Conservation (phyloP, 2,888 invertebrate species). For the Drosophila multiciliata region DNA sequence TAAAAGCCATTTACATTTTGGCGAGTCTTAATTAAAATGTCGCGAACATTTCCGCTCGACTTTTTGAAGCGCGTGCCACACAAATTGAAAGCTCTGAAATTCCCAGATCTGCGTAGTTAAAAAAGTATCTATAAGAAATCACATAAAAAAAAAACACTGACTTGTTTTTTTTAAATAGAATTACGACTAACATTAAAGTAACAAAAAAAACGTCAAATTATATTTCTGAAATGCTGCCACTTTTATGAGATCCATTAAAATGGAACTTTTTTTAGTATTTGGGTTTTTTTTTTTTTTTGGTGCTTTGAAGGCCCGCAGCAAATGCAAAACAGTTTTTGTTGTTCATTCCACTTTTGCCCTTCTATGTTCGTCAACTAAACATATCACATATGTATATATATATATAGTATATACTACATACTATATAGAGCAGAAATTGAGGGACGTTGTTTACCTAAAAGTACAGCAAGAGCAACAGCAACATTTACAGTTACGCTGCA, state of each 20-base stretch:
- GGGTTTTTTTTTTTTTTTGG: background rate
- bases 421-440: constrained; percentile 11
- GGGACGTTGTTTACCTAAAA: constrained; percentile 47
- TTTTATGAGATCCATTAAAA: constrained; percentile 36
- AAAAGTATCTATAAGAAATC: background rate
- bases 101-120: constrained; percentile 19
- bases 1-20: constrained; percentile 72
- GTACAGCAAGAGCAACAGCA: constrained; percentile 34
- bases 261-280: constrained; percentile 28
- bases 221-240: constrained; percentile 15
- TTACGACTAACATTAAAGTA: constrained; percentile 36
- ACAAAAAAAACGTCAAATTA: background rate
- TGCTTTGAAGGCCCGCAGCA: constrained; percentile 30
- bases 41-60: constrained; percentile 82
- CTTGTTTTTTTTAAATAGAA: constrained; percentile 49
- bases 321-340: constrained; percentile 33
- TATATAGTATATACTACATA: constrained; percentile 1
- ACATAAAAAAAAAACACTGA: background rate
- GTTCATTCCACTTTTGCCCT: constrained; percentile 8
- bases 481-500: constrained; percentile 36
- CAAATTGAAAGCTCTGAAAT: constrained; percentile 28
- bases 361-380: constrained; percentile 11
- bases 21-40: constrained; percentile 82
- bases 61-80: constrained; percentile 64
- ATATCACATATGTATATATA: background rate